Conservation (phyloP, 2,888 invertebrate genomes). For the Didymodactylos carnosus region DNA sequence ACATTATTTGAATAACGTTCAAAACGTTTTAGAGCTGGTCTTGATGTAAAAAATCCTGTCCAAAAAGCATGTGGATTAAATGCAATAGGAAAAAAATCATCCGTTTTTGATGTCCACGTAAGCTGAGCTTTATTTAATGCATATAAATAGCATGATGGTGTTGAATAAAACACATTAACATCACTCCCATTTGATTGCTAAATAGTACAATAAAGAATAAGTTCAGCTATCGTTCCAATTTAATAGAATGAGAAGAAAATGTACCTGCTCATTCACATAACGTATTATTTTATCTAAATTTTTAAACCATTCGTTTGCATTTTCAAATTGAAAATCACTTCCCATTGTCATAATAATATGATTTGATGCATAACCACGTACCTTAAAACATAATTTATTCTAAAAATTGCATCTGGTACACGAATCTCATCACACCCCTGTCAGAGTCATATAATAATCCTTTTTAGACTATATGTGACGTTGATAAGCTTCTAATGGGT, state of each 20-base stretch:
- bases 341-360: slow-evolving; percentile 69
- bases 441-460: too few relatives aligned
- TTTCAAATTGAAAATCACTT: slow-evolving; percentile 66
- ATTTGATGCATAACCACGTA: slow-evolving; percentile 40
- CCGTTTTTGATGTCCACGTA: slow-evolving; percentile 50
- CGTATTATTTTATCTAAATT: slow-evolving; percentile 68
- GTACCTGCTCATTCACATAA: slow-evolving; percentile 43
- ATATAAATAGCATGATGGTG: slow-evolving; percentile 39
- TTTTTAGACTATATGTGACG: too few relatives aligned
- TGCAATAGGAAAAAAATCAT: slow-evolving; percentile 47
- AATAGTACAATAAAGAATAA: too few relatives aligned
- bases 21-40: slow-evolving; percentile 36
- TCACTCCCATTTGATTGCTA: slow-evolving; percentile 21
- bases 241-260: too few relatives aligned
- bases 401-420: too few relatives aligned
- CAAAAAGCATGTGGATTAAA: slow-evolving; percentile 65
- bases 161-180: slow-evolving; percentile 50
- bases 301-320: slow-evolving; percentile 56
- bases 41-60: slow-evolving; percentile 54
- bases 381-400: slow-evolving; percentile 18
- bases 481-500: too few relatives aligned
- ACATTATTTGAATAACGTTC: slow-evolving; percentile 32
- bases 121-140: slow-evolving; percentile 42
- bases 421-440: too few relatives aligned
- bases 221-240: too few relatives aligned